These are phyloP conservation scores for Laticauda colubrina DNA, from an alignment of 2,113 vertebrate species.

Conservation along the genomic window DNA sequence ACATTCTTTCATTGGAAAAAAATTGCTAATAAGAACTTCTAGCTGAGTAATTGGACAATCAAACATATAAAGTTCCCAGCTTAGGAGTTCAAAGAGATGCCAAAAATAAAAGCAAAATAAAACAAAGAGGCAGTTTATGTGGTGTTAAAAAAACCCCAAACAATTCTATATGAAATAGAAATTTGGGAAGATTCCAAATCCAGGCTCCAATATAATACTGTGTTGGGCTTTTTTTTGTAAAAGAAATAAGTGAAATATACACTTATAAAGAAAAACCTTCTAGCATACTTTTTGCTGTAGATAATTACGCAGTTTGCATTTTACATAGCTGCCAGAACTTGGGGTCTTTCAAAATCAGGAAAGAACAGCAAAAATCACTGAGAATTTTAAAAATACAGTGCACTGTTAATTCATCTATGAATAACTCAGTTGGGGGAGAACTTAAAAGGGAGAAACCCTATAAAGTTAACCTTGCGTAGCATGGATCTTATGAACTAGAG, in stretches of 20 bases:
- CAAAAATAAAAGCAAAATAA: not conserved
- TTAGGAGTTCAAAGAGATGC: not conserved
- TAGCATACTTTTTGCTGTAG: not conserved
- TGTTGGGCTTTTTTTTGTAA: not conserved
- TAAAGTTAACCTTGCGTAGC: not conserved
- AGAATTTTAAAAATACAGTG: not conserved
- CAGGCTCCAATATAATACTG: not conserved
- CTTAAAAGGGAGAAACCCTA: not conserved
- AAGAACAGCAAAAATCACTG: not conserved
- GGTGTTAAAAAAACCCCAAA: not conserved
- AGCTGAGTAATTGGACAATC: not conserved
- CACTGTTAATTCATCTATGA: not conserved
- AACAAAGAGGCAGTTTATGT: not conserved
- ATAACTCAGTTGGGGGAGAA: not conserved
- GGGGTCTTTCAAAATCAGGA: not conserved
- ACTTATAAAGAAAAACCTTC: not conserved
- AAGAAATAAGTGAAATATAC: not conserved
- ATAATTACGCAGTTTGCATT: not conserved
- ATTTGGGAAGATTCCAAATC: not conserved
- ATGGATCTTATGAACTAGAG: not conserved
- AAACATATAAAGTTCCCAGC: not conserved
- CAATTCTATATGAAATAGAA: not conserved
- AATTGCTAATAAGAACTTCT: not conserved
- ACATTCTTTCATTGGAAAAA: not conserved
- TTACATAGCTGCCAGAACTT: not conserved